phyloP scores from a whole-genome alignment of 2,888 invertebrate species.

The Agriotes lineatus region DNA sequence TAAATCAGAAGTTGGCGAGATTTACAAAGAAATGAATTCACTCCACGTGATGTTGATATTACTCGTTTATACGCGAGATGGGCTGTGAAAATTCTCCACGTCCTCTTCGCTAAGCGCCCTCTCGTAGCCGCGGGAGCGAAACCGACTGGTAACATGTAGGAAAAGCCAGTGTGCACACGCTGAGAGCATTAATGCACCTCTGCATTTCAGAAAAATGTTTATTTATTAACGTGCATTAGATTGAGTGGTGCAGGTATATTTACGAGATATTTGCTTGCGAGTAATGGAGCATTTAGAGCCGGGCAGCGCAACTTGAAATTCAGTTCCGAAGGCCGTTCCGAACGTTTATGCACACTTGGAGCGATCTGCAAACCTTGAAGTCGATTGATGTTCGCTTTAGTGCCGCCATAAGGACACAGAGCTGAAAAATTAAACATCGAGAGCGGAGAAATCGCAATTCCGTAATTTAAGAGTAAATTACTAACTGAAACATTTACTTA shows the following conservation, averaged over 20 bases:
- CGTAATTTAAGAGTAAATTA: too few species aligned
- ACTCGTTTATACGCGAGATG: slow-evolving; percentile 34
- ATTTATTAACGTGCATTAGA: slow-evolving; percentile 18
- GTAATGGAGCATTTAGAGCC: not conserved
- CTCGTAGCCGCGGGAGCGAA: slow-evolving; percentile 1
- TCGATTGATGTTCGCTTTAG: too few species aligned
- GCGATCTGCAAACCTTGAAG: not conserved
- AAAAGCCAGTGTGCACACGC: slow-evolving; percentile 7
- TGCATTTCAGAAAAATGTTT: slow-evolving; percentile 21
- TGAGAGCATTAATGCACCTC: slow-evolving; percentile 8
- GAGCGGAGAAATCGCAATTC: too few species aligned
- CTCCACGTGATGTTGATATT: slow-evolving; percentile 41
- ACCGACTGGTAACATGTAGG: slow-evolving; percentile 1
- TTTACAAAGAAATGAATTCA: slow-evolving; percentile 46
- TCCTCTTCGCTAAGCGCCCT: slow-evolving; percentile 12
- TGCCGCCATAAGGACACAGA: too few species aligned
- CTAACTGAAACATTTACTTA: too few species aligned
- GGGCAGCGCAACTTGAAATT: not conserved
- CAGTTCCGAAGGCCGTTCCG: not conserved
- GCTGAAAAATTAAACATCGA: too few species aligned
- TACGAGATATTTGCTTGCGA: slow-evolving; percentile 1
- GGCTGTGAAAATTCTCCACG: slow-evolving; percentile 21
- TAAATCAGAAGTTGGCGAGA: slow-evolving; percentile 48
- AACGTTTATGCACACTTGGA: not conserved
- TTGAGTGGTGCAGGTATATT: slow-evolving; percentile 15